Percentiles rank a stretch among this genome's conserved stretches.
Evolutionary conservation across 2,113 vertebrate genomes (phyloP).

Genomic region (Candoia aspera): DNA sequence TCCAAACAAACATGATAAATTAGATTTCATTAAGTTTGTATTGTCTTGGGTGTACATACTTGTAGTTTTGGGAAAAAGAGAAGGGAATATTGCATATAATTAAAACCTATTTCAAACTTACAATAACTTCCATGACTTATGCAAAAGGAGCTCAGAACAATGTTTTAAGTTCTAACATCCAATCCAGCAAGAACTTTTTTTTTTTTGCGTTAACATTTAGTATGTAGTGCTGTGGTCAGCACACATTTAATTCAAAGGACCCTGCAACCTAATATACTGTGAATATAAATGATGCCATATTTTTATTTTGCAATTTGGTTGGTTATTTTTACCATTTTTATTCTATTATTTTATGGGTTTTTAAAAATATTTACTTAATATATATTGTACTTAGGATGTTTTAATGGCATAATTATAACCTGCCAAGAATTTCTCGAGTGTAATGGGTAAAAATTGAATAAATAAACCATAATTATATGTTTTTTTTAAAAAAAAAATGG

Average conservation of each 20-base stretch:
- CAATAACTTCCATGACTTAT: background rate
- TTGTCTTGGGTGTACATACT: background rate
- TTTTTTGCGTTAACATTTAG: background rate
- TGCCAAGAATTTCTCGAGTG: too few relatives aligned
- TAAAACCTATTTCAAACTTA: background rate
- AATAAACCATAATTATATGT: too few relatives aligned
- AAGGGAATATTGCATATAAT: background rate
- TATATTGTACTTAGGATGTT: too few relatives aligned
- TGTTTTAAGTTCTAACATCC: background rate
- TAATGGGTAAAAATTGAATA: too few relatives aligned
- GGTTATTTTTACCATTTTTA: too few relatives aligned
- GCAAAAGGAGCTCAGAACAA: background rate
- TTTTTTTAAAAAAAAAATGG: too few relatives aligned
- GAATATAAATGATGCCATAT: too few relatives aligned
- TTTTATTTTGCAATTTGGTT: too few relatives aligned
- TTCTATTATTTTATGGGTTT: too few relatives aligned
- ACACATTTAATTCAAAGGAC: background rate
- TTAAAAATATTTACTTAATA: too few relatives aligned
- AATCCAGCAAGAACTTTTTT: background rate
- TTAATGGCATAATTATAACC: too few relatives aligned
- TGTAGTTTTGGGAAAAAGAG: background rate
- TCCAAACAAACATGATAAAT: background rate
- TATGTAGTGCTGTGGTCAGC: background rate
- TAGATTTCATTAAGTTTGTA: background rate
- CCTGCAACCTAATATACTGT: too few relatives aligned